Conservation (phyloP, 2,113 vertebrate genomes). For the Salvelinus namaycush region DNA sequence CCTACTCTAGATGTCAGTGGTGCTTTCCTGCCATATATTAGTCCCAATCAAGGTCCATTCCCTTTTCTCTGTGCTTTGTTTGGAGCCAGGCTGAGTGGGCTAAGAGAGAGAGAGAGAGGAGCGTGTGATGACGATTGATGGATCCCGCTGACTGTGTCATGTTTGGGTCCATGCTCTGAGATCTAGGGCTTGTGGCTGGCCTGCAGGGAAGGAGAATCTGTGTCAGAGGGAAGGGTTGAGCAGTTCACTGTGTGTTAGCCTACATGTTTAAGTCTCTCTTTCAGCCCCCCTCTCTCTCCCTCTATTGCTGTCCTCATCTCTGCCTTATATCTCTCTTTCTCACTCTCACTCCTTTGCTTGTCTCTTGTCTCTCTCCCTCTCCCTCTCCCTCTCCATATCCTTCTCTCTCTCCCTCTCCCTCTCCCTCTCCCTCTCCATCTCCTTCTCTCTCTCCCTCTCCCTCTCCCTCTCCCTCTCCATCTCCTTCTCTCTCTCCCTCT, state of each 20-base stretch:
- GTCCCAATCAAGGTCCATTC: constrained; percentile 65
- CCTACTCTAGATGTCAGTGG: constrained; percentile 35
- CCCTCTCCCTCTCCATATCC: no score
- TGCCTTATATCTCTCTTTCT: background rate
- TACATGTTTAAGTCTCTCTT: background rate
- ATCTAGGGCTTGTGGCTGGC: background rate
- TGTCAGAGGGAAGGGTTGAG: constrained; percentile 3
- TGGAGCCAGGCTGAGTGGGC: constrained; percentile 26
- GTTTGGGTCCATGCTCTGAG: constrained; percentile 17
- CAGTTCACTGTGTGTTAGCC: background rate
- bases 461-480: no score
- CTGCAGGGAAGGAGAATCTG: background rate
- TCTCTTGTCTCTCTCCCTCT: background rate
- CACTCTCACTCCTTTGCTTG: background rate
- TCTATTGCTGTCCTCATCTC: background rate
- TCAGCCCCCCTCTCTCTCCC: background rate
- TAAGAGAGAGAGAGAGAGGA: background rate
- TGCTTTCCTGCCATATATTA: constrained; percentile 60
- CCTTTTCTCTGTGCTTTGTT: constrained; percentile 25
- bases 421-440: no score
- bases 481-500: background rate
- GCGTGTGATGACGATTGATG: constrained; percentile 60
- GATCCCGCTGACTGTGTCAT: constrained; percentile 16
- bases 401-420: background rate
- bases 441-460: no score